phyloP scores from a whole-genome alignment of 2,797 vertebrate species.

The Alfaro cultratus region DNA sequence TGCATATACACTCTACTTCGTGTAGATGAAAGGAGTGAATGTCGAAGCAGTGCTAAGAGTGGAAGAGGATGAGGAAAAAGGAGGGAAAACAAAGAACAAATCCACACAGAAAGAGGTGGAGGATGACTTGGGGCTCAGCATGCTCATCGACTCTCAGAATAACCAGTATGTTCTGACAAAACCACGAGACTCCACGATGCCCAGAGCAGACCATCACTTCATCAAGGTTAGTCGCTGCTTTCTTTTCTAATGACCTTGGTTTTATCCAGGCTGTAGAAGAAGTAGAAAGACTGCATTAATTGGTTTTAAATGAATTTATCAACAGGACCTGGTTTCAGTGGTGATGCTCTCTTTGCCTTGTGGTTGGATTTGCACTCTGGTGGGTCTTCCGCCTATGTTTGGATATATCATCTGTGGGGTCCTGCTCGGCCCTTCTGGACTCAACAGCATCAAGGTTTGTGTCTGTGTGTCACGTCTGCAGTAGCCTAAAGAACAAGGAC shows the following conservation, averaged over 20 bases:
- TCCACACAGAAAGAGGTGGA: constrained; percentile 86
- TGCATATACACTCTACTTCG: background rate
- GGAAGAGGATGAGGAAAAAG: constrained; percentile 90
- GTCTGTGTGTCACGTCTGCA: background rate
- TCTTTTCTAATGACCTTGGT: rapidly evolving
- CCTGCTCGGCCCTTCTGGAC: constrained; percentile 95
- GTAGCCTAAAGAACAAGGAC: background rate
- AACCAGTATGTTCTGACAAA: constrained; percentile 98
- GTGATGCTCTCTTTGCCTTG: constrained; percentile 96
- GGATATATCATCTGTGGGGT: constrained; percentile 96
- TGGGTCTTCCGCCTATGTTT: constrained; percentile 96
- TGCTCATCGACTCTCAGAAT: constrained; percentile 99
- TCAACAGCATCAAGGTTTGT: constrained; percentile 95
- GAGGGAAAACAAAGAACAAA: constrained; percentile 85
- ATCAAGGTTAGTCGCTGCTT: constrained; percentile 86
- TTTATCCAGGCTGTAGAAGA: background rate
- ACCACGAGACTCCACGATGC: constrained; percentile 95
- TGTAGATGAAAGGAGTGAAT: constrained; percentile 93
- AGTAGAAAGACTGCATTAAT: background rate
- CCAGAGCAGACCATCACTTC: constrained; percentile 94
- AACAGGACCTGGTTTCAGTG: constrained; percentile 93
- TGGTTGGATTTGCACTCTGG: constrained; percentile 91
- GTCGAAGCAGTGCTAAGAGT: constrained; percentile 95
- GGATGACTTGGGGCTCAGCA: constrained; percentile 93
- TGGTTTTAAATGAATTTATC: background rate